These are phyloP conservation scores for Lycaena phlaeas DNA, from an alignment of 2,888 invertebrate species.

Conservation along the genomic window DNA sequence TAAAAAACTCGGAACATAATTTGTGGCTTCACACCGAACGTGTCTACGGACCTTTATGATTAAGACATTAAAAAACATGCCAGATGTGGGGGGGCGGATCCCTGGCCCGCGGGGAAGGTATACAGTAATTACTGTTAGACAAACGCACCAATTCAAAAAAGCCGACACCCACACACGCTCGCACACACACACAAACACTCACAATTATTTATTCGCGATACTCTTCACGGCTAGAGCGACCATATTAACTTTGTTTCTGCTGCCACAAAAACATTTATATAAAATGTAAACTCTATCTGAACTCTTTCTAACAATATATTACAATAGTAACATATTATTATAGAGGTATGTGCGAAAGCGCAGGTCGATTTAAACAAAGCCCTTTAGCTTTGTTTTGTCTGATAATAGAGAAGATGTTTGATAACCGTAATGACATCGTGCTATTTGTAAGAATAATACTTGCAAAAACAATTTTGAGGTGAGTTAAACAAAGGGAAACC, in stretches of 20 bases:
- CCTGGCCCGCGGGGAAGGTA: slow-evolving; percentile 57
- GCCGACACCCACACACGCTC: slow-evolving; percentile 48
- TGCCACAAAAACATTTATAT: no score
- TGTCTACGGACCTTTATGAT: slow-evolving; percentile 30
- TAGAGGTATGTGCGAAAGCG: no score
- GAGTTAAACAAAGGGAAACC: no score
- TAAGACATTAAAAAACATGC: slow-evolving; percentile 33
- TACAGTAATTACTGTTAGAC: slow-evolving; percentile 69
- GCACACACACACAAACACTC: slow-evolving; percentile 11
- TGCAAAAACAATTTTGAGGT: no score
- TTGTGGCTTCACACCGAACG: slow-evolving; percentile 4
- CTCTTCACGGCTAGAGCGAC: slow-evolving; percentile 22
- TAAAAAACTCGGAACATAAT: slow-evolving; percentile 1
- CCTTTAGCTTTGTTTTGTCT: no score
- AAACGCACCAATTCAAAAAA: slow-evolving; percentile 58
- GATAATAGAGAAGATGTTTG: no score
- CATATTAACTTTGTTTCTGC: slow-evolving; percentile 35
- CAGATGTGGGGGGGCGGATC: slow-evolving; percentile 25
- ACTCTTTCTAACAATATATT: no score
- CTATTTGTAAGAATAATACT: no score
- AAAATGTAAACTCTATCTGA: no score
- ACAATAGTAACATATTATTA: no score
- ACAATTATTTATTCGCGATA: slow-evolving; percentile 5
- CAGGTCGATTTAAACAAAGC: no score
- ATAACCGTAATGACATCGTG: no score